These are phyloP conservation scores for Euphydryas editha DNA, from an alignment of 2,888 invertebrate species.

Conservation along the genomic window DNA sequence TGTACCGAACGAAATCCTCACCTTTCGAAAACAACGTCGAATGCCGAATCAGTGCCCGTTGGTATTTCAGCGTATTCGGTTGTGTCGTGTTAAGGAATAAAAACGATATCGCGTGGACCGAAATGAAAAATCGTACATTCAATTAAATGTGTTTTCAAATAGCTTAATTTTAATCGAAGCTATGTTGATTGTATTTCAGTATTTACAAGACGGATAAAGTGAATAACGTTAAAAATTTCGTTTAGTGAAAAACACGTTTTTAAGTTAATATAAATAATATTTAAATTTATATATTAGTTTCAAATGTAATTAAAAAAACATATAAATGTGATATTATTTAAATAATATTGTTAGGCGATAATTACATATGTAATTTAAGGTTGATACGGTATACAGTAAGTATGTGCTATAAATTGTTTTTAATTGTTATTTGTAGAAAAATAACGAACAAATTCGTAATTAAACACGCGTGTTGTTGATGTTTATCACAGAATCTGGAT, in stretches of 20 bases:
- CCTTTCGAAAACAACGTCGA: slow-evolving; percentile 78
- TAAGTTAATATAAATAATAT: background rate
- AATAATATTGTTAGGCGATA: slow-evolving; percentile 20
- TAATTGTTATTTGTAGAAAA: background rate
- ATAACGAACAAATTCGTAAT: background rate
- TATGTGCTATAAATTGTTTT: slow-evolving; percentile 9
- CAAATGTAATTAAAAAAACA: background rate
- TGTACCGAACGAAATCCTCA: slow-evolving; percentile 75
- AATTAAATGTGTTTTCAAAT: slow-evolving; percentile 9
- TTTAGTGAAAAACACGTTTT: background rate
- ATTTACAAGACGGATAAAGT: slow-evolving; percentile 8
- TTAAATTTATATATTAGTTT: slow-evolving; percentile 3
- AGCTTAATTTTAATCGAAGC: background rate
- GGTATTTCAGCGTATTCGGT: slow-evolving; percentile 59
- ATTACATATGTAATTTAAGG: slow-evolving; percentile 20
- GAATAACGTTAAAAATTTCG: slow-evolving; percentile 3
- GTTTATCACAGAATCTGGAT: background rate
- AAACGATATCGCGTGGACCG: slow-evolving; percentile 51
- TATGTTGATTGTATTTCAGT: background rate
- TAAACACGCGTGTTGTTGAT: background rate
- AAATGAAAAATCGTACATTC: slow-evolving; percentile 20
- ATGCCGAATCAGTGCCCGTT: slow-evolving; percentile 78
- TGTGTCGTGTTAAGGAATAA: slow-evolving; percentile 47
- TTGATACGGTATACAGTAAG: slow-evolving; percentile 21
- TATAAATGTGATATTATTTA: slow-evolving; percentile 14